Evolutionary conservation across 2,797 vertebrate genomes (phyloP).

Genomic region (Balearica regulorum): DNA sequence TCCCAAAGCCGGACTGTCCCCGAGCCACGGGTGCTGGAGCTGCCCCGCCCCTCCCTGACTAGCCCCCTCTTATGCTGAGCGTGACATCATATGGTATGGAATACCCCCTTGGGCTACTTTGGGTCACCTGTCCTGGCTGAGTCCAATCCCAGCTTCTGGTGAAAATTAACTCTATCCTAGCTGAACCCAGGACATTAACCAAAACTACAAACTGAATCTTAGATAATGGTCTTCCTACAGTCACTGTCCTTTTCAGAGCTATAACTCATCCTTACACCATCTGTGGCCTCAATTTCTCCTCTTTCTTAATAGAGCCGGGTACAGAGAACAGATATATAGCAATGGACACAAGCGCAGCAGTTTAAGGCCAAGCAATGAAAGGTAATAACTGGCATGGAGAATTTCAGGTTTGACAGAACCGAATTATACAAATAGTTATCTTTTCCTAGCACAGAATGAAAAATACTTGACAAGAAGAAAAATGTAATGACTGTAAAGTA

Average conservation of each 20-base stretch:
- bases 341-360: not conserved
- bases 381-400: not conserved
- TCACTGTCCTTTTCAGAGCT: not conserved
- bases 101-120: no score
- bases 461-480: not conserved
- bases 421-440: not conserved
- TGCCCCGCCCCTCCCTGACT: no score
- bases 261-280: not conserved
- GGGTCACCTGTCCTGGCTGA: no score
- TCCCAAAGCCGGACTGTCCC: not conserved
- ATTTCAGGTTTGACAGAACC: not conserved
- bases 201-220: not conserved
- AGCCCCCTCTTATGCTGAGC: not conserved
- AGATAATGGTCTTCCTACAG: not conserved
- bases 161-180: no score
- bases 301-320: not conserved
- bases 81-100: no score
- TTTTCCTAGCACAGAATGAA: not conserved
- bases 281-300: not conserved
- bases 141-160: no score
- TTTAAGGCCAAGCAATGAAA: not conserved
- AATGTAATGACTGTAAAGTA: not conserved
- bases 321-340: not conserved
- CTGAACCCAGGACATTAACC: not conserved
- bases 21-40: no score